phyloP scores from a whole-genome alignment of 2,888 invertebrate genomes.

The Cryptocephalus moraei region DNA sequence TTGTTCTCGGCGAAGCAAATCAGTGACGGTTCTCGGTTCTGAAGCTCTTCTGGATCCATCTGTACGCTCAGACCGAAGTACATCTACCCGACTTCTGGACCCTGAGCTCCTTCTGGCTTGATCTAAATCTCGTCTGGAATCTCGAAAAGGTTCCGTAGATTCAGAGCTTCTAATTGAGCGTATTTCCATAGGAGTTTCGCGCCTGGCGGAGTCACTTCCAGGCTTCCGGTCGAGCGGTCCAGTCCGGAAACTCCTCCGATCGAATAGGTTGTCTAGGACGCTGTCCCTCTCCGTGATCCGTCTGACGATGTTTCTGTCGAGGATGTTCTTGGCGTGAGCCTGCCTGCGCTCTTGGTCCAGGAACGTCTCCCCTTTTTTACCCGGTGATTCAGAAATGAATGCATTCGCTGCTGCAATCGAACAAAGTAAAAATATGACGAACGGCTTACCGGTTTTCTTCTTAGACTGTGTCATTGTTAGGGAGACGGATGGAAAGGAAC shows the following conservation, averaged over 20 bases:
- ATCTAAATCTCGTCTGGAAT: not conserved
- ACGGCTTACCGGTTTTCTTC: constrained; percentile 9
- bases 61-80: too few relatives aligned
- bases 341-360: too few relatives aligned
- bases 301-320: constrained; percentile 2
- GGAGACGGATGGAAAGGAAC: not conserved
- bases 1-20: too few relatives aligned
- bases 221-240: constrained; percentile 7
- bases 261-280: constrained; percentile 11
- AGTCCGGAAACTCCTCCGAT: constrained; percentile 13
- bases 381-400: too few relatives aligned
- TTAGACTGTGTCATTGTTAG: constrained; percentile 10
- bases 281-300: constrained; percentile 5
- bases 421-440: constrained; percentile 9
- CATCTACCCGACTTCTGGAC: too few relatives aligned
- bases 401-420: constrained; percentile 8
- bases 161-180: not conserved
- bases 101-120: too few relatives aligned
- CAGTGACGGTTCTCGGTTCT: too few relatives aligned
- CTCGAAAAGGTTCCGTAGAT: not conserved
- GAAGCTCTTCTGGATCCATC: too few relatives aligned
- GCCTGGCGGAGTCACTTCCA: constrained; percentile 13
- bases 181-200: constrained; percentile 5
- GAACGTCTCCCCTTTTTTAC: too few relatives aligned
- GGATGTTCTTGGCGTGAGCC: not conserved